Evolutionary conservation across 2,797 vertebrate genomes (phyloP), one percentile per base, ranked within the genome.

Genomic region (Sebastolobus alascanus): DNA sequence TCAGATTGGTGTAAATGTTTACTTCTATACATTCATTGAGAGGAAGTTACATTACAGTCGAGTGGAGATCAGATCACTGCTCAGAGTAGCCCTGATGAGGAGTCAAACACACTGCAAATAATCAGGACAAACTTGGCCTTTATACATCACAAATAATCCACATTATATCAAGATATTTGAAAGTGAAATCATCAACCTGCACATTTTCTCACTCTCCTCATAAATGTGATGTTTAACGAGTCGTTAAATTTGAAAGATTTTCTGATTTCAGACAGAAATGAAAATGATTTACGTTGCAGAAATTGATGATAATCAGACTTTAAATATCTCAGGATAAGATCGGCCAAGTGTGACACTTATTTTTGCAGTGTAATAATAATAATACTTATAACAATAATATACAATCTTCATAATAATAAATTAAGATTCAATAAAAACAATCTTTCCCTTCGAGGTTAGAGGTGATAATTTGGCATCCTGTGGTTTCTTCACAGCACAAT

Each of bases 1-100:
- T 2, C n/a, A 1, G 0, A 3, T 83, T 55, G 86, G 88, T 92
- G 91, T 90, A 91, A 90, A 90, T 91, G 80, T 91, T 93, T 92
- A 91, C 76, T 92, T 89, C 73, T 90, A 63, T 92, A 94, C 93
- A 93, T 94, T 94, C 92, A 90, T 88, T 86, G 84, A 89, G 84
- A 89, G 89, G 68, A 90, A 91, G 85, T 90, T 31, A 60, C 85
- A 68, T 81, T 73, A 79, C 63, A 89, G 85, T 89, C 61, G 58
- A 72, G 89, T 90, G 87, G 68, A 84, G 78, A 52, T 59, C 54
- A 40, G 70, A 77, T 82, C 81, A 50, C 84, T 80, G 68, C 65
- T 86, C 68, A 71, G 88, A 81, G 85, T 55, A 84, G 84, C 87
- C 91, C 89, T 92, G 89, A 88, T 59, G 76, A 81, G 8, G 75